phyloP scores from a whole-genome alignment of 2,113 vertebrate species.

The Tor tambroides region DNA sequence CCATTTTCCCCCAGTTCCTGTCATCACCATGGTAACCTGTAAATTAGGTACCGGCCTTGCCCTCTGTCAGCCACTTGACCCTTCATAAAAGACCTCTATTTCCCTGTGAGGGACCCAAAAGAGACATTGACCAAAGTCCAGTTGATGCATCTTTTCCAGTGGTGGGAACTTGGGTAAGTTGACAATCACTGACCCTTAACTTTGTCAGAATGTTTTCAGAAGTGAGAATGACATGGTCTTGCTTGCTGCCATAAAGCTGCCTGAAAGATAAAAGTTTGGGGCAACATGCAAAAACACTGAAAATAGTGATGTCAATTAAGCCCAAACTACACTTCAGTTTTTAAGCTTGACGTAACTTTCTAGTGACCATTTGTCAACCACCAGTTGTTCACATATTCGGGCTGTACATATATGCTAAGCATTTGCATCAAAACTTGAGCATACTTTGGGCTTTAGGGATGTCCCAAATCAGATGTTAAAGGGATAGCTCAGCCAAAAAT shows the following conservation, averaged over 20 bases:
- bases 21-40: slow-evolving; percentile 67
- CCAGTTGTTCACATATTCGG: no score
- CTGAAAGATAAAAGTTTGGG: no score
- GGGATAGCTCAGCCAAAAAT: no score
- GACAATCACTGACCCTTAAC: not conserved
- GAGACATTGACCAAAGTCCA: slow-evolving; percentile 2
- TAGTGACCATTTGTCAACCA: no score
- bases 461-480: no score
- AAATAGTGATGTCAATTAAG: no score
- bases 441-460: no score
- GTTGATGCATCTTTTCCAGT: slow-evolving; percentile 2
- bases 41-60: slow-evolving; percentile 62
- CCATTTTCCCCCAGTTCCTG: slow-evolving; percentile 71
- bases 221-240: not conserved
- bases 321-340: no score
- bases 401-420: no score
- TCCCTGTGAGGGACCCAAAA: not conserved
- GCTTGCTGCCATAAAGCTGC: not conserved
- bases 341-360: no score
- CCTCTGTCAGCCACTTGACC: slow-evolving; percentile 58
- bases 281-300: no score
- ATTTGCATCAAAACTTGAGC: no score
- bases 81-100: slow-evolving; percentile 26
- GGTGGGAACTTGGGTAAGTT: not conserved
- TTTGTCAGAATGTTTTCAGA: slow-evolving; percentile 13